Base-by-base conservation (phyloP, 2,113 vertebrate species). In the Scalopus aquaticus region DNA sequence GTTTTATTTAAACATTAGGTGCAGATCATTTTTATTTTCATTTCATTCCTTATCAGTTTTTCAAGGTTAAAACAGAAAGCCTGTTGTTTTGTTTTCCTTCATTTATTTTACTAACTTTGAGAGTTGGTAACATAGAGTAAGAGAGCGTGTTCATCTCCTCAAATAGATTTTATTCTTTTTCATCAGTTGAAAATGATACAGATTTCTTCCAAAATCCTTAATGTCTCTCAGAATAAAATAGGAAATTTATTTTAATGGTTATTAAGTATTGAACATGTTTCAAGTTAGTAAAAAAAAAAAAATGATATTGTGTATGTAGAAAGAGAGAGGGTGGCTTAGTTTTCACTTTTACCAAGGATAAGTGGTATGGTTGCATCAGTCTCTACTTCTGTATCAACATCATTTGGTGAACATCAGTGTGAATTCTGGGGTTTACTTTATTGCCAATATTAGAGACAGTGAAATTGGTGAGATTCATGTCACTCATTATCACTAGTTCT, bases 1-100 rank as follows among this genome's bases (percentile, higher is more conserved):
- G 10, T 70, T 62, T 74, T 83, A 87, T n/a, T 90, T 94, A 90
- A 88, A 74, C 22, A 64, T 60, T 79, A 74, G 24, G 51, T 87
- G 9, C 32, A 51, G 19, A 67, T 78, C 9, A 49, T n/a, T 86
- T 22, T 77, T 7, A 60, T 69, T 9, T 84, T 90, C 24, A 60
- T 49, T 94, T 42, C 54, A 16, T 22, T 82, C 82, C 20, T 56
- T 82, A 69, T 67, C 19, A 62, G 10, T 73, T 95, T 92, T 74
- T n/a, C 28, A 80, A 77, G 13, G 28, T 77, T 86, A 78, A 93
- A 80, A 19, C 9, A 35, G 22, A 46, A 51, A 46, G 42, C 20
- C 67, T 69, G 5, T 70, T 70, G 22, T 70, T 56, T 30, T 35
- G 11, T 70, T 70, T 64, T 42, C 46, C 64, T 88, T 7, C 17